These are phyloP conservation scores for Drosophila subquinaria DNA, from an alignment of 2,888 invertebrate species.

Conservation along the genomic window DNA sequence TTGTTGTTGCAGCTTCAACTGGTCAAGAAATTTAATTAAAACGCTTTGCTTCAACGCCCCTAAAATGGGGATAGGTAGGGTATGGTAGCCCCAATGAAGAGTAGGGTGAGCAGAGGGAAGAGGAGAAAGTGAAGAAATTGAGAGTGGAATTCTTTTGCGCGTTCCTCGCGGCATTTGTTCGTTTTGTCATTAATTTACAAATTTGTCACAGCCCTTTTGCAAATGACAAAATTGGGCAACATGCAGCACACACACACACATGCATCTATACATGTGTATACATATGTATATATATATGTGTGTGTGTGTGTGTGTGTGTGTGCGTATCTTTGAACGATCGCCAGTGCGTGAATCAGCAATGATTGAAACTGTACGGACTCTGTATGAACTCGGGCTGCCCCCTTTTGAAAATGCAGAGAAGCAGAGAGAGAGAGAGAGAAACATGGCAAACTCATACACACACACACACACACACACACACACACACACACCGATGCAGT, in stretches of 20 bases:
- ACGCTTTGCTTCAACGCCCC: constrained; percentile 38
- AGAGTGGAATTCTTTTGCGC: constrained; percentile 34
- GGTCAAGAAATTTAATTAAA: constrained; percentile 73
- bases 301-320: neutral
- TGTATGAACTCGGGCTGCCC: constrained; percentile 4
- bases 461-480: constrained; percentile 14
- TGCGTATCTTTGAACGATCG: constrained; percentile 36
- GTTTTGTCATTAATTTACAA: constrained; percentile 78
- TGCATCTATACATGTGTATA: constrained; percentile 6
- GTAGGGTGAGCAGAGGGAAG: neutral
- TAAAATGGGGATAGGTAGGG: neutral
- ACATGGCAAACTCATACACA: constrained; percentile 7
- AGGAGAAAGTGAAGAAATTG: neutral
- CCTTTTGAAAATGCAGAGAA: constrained; percentile 8
- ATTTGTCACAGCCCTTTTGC: constrained; percentile 77
- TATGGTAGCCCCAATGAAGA: neutral
- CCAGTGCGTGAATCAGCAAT: constrained; percentile 25
- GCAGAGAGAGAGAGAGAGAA: constrained; percentile 13
- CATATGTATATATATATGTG: neutral
- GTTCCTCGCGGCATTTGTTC: constrained; percentile 50
- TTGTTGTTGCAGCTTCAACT: constrained; percentile 37
- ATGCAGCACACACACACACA: constrained; percentile 24
- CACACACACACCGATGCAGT: constrained; percentile 20
- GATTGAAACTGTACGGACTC: constrained; percentile 26
- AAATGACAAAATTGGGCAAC: constrained; percentile 64